These are phyloP conservation scores for Diglossa brunneiventris DNA, from an alignment of 2,113 vertebrate species.

Conservation along the genomic window DNA sequence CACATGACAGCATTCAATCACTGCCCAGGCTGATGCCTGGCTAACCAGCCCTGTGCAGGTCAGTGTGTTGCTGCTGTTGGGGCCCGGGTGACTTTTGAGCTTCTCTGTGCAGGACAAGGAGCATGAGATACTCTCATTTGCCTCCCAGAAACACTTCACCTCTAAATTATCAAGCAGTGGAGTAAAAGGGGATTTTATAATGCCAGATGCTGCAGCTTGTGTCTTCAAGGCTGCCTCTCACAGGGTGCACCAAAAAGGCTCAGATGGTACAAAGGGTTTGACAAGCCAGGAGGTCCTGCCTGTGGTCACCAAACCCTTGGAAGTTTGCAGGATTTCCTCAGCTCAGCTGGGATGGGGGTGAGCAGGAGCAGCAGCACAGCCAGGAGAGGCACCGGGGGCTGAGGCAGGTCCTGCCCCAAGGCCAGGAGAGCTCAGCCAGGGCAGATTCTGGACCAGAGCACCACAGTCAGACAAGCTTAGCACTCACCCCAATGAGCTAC, in stretches of 20 bases:
- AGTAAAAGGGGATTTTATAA: background rate
- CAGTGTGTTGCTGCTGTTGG: background rate
- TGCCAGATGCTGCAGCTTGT: background rate
- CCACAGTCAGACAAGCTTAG: background rate
- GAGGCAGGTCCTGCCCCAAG: background rate
- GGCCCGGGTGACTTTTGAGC: background rate
- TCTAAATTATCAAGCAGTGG: background rate
- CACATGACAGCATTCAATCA: background rate
- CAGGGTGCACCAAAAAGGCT: background rate
- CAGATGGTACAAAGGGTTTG: background rate
- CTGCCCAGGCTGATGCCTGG: background rate
- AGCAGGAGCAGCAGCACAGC: background rate
- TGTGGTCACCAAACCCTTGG: background rate
- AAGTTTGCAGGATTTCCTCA: background rate
- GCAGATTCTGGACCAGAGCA: background rate
- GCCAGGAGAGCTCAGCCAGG: fast-evolving
- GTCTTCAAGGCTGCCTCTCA: background rate
- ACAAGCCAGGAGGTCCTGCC: background rate
- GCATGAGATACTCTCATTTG: background rate
- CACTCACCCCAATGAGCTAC: slow-evolving; percentile 31
- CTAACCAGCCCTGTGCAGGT: background rate
- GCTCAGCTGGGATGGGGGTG: background rate
- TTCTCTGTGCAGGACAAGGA: background rate
- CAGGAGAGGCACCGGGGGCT: fast-evolving
- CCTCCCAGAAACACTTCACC: background rate